A percentile compares a stretch with the other conserved stretches of the same genome.
Evolutionary conservation across 1,140 invertebrate species (phyloP).

Genomic region (Drosophila nigromelanica): DNA sequence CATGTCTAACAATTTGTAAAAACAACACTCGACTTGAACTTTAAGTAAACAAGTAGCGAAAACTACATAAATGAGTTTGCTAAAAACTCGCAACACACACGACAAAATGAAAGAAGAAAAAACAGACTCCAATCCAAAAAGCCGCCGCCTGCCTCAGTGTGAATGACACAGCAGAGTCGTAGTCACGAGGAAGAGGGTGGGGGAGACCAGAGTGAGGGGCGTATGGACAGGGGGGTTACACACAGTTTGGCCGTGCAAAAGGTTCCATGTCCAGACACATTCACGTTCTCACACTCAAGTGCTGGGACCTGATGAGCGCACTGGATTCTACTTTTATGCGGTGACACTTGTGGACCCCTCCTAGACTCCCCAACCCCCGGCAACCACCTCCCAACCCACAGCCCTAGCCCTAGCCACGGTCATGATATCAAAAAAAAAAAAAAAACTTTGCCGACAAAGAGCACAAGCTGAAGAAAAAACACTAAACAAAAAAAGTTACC

Average conservation of each 20-base stretch:
- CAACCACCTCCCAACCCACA: background rate
- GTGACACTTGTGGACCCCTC: constrained; percentile 66
- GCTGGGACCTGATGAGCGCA: constrained; percentile 35
- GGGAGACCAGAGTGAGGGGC: no score
- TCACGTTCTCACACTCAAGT: constrained; percentile 72
- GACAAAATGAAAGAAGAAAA: constrained; percentile 42
- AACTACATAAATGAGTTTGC: constrained; percentile 81
- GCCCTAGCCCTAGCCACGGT: constrained; percentile 38
- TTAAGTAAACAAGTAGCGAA: constrained; percentile 79
- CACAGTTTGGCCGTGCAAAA: constrained; percentile 26
- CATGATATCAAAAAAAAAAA: constrained; percentile 73
- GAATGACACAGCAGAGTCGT: constrained; percentile 65
- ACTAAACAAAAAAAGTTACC: constrained; percentile 26
- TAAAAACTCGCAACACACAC: constrained; percentile 65
- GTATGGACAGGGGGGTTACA: background rate
- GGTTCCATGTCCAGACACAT: constrained; percentile 58
- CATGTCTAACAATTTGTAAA: constrained; percentile 79
- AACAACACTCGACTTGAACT: constrained; percentile 81
- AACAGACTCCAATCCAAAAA: constrained; percentile 30
- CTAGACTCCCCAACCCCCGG: background rate
- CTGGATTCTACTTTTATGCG: constrained; percentile 72
- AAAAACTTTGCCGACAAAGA: constrained; percentile 73
- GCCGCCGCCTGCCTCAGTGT: constrained; percentile 56
- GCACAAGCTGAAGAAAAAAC: constrained; percentile 20
- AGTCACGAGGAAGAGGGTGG: background rate